These are phyloP conservation scores for Macaca fascicularis DNA, from an alignment of 2,113 vertebrate species.

Conservation along the genomic window T2T-MFA8v1.1 NC_088380.1:121190001-121190500, in stretches of 20 bases:
- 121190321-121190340: not conserved
- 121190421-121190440: not conserved
- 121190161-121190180: not conserved
- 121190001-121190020: not conserved
- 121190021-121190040: not conserved
- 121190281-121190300: not conserved
- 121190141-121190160: conserved; percentile 6
- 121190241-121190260: not conserved
- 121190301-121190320: not conserved
- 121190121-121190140: conserved; percentile 20
- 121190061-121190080: not conserved
- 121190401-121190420: not conserved
- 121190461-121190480: not conserved
- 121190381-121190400: not conserved
- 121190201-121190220: not conserved
- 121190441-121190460: not conserved
- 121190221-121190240: not conserved
- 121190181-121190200: conserved; percentile 30
- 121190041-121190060: not conserved
- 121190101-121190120: conserved; percentile 9
- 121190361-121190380: not conserved
- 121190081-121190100: conserved; percentile 39
- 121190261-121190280: not conserved
- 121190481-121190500: not conserved
- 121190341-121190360: not conserved